These are phyloP conservation scores for Miltochrista miniata DNA, from an alignment of 2,888 invertebrate species.

Conservation along the genomic window DNA sequence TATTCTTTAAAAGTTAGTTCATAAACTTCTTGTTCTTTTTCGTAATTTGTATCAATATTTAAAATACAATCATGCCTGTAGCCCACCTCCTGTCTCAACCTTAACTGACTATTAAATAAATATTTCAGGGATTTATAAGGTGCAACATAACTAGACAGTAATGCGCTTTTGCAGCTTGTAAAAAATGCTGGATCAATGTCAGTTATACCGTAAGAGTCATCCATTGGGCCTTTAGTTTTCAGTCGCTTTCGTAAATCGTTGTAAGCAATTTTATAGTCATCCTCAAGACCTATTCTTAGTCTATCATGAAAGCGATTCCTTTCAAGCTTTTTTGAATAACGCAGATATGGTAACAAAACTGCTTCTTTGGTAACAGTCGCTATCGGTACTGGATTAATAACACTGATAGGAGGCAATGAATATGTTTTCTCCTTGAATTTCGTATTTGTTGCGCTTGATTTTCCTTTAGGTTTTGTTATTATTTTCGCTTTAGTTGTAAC, in stretches of 20 bases:
- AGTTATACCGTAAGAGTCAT: slow-evolving; percentile 51
- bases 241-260: slow-evolving; percentile 51
- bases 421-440: slow-evolving; percentile 16
- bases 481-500: slow-evolving; percentile 21
- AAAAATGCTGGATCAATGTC: slow-evolving; percentile 59
- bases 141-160: slow-evolving; percentile 38
- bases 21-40: slow-evolving; percentile 78
- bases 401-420: slow-evolving; percentile 38
- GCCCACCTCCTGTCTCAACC: slow-evolving; percentile 60
- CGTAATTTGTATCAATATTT: slow-evolving; percentile 80
- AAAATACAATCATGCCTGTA: slow-evolving; percentile 73
- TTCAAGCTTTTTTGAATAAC: slow-evolving; percentile 53
- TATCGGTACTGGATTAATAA: slow-evolving; percentile 40
- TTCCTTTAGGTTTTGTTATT: background rate
- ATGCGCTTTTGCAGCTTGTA: slow-evolving; percentile 47
- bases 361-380: slow-evolving; percentile 47
- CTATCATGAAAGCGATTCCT: slow-evolving; percentile 42
- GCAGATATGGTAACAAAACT: slow-evolving; percentile 53
- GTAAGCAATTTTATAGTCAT: slow-evolving; percentile 58
- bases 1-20: slow-evolving; percentile 72
- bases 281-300: slow-evolving; percentile 42
- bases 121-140: slow-evolving; percentile 56
- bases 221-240: slow-evolving; percentile 37
- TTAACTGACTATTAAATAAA: slow-evolving; percentile 45
- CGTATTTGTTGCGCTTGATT: background rate